phyloP scores from a whole-genome alignment of 2,888 invertebrate species.

The Podabrus alpinus region DNA sequence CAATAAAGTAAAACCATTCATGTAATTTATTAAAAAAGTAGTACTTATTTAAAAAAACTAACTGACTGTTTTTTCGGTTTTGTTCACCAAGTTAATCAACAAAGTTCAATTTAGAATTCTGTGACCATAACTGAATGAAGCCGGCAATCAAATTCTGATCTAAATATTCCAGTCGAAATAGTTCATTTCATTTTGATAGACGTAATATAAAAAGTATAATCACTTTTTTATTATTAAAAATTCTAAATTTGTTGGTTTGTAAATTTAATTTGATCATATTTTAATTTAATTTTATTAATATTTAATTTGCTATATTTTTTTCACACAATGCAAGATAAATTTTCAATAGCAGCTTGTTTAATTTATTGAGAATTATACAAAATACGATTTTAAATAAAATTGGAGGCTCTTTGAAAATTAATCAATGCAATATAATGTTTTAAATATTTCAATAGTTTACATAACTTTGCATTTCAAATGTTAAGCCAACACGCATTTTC shows the following conservation, averaged over 20 bases:
- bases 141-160: background rate
- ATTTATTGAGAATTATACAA: background rate
- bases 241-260: background rate
- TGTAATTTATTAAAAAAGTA: no score
- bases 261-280: background rate
- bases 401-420: background rate
- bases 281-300: background rate
- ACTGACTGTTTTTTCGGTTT: background rate
- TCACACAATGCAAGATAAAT: no score
- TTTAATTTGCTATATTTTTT: no score
- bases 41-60: background rate
- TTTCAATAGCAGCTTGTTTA: no score
- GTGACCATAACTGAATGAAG: background rate
- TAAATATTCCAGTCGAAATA: background rate
- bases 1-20: no score
- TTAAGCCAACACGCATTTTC: background rate
- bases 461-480: background rate
- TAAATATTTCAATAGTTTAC: background rate
- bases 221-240: background rate
- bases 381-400: background rate
- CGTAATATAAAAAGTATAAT: background rate
- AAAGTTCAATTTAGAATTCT: background rate
- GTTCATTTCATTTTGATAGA: background rate
- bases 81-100: background rate
- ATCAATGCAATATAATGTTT: background rate